A percentile compares a stretch with the other conserved stretches of the same genome.
Conservation (phyloP, 2,797 vertebrate genomes). For the Enteromius unitaeniatus region DNA sequence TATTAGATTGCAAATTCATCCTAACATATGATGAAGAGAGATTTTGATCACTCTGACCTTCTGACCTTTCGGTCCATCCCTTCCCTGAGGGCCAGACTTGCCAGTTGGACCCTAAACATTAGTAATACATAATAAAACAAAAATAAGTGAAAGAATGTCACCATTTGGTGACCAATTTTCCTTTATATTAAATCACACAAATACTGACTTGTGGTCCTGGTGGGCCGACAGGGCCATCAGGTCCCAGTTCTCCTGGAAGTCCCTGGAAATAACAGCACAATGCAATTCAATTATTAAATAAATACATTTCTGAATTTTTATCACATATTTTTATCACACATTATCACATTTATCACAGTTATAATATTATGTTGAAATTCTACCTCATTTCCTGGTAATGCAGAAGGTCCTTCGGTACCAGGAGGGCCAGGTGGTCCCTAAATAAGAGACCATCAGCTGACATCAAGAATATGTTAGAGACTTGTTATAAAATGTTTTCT, state of each 20-base stretch:
- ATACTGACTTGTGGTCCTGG: conserved; percentile 75
- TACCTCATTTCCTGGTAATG: conserved; percentile 74
- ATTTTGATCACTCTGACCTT: conserved; percentile 74
- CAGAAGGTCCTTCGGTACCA: conserved; percentile 69
- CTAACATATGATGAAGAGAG: not conserved
- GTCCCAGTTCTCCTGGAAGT: conserved; percentile 71
- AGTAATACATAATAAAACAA: conserved; percentile 4
- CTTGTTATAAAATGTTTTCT: not conserved
- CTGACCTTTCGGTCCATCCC: conserved; percentile 75
- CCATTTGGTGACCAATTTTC: not conserved
- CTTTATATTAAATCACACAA: not conserved
- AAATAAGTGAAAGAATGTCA: conserved; percentile 16
- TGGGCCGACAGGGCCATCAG: conserved; percentile 70
- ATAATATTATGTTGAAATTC: not conserved
- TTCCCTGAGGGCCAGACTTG: conserved; percentile 70
- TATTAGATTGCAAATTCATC: not conserved
- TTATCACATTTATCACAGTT: not conserved
- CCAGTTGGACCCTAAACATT: conserved; percentile 75
- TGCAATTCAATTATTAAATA: not conserved
- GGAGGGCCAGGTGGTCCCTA: conserved; percentile 74
- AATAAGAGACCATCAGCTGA: conserved; percentile 34
- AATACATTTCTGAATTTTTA: not conserved
- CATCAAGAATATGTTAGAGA: not conserved
- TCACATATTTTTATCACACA: not conserved
- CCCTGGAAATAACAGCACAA: conserved; percentile 70